A percentile compares a stretch with the other conserved stretches of the same genome.
Conservation (phyloP, 1,140 invertebrate genomes). For the Lasaia peninsularis region DNA sequence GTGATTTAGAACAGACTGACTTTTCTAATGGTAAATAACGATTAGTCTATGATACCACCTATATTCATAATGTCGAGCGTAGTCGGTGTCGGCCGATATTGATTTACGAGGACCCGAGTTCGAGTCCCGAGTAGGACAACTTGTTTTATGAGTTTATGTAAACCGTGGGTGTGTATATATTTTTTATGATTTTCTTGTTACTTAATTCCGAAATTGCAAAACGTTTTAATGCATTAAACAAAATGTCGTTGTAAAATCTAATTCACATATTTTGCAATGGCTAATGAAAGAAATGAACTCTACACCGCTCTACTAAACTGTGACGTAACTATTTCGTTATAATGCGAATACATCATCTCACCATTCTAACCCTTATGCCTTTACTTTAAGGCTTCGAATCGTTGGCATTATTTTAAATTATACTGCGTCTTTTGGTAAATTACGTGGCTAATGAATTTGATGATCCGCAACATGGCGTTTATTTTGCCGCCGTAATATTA, state of each 20-base stretch:
- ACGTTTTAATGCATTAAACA: not conserved
- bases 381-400: conserved; percentile 12
- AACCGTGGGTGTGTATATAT: too few species aligned
- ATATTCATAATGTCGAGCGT: too few species aligned
- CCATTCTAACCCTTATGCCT: conserved; percentile 3
- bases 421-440: conserved; percentile 24
- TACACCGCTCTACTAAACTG: conserved; percentile 8
- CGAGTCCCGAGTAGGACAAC: too few species aligned
- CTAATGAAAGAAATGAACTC: conserved; percentile 12
- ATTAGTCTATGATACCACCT: too few species aligned
- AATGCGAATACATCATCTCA: conserved; percentile 12
- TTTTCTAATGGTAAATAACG: too few species aligned
- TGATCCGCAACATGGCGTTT: conserved; percentile 13
- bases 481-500: conserved; percentile 2
- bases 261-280: conserved; percentile 8
- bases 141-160: too few species aligned
- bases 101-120: too few species aligned
- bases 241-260: conserved; percentile 1
- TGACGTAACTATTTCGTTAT: conserved; percentile 14
- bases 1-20: too few species aligned
- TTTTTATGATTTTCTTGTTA: too few species aligned
- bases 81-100: too few species aligned
- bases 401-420: not conserved
- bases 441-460: conserved; percentile 23
- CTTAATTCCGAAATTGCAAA: too few species aligned